These are phyloP conservation scores for Hartigia nigra DNA, from an alignment of 2,888 invertebrate genomes.

Conservation along the genomic window DNA sequence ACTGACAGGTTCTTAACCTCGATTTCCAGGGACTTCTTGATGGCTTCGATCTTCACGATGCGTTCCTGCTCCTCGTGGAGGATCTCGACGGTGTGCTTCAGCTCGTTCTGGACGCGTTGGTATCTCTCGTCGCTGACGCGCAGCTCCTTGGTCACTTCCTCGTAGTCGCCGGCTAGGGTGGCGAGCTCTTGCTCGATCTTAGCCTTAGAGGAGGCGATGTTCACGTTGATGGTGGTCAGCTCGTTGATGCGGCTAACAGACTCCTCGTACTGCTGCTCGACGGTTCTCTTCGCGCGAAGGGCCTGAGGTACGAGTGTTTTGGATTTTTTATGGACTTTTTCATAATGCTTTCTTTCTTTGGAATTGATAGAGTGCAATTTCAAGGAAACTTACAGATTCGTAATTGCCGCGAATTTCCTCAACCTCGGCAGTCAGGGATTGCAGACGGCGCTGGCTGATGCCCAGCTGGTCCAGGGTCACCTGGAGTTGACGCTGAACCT, in stretches of 20 bases:
- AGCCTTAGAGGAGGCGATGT: conserved; percentile 92
- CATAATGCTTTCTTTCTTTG: background rate
- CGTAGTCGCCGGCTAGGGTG: conserved; percentile 94
- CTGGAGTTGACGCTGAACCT: conserved; percentile 94
- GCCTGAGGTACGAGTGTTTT: conserved; percentile 70
- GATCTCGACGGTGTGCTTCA: conserved; percentile 93
- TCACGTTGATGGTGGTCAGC: conserved; percentile 93
- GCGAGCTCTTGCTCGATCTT: conserved; percentile 95
- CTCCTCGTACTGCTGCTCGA: conserved; percentile 92
- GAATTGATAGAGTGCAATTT: background rate
- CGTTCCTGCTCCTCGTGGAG: conserved; percentile 97
- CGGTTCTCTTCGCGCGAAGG: conserved; percentile 89
- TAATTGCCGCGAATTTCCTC: conserved; percentile 95
- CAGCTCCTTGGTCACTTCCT: conserved; percentile 96
- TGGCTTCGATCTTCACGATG: conserved; percentile 95
- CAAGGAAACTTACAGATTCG: conserved; percentile 74
- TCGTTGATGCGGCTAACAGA: conserved; percentile 92
- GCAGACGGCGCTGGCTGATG: conserved; percentile 89
- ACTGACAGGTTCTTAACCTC: conserved; percentile 96
- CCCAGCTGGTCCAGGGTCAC: conserved; percentile 94
- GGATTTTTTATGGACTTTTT: conserved; percentile 1
- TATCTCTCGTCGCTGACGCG: conserved; percentile 94
- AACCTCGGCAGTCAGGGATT: conserved; percentile 92
- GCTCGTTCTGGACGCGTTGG: conserved; percentile 91
- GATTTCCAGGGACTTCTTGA: conserved; percentile 97